Percentiles rank a stretch among this genome's conserved stretches.
phyloP scores from a whole-genome alignment of 2,888 invertebrate genomes.

The Alloplasta piceator region DNA sequence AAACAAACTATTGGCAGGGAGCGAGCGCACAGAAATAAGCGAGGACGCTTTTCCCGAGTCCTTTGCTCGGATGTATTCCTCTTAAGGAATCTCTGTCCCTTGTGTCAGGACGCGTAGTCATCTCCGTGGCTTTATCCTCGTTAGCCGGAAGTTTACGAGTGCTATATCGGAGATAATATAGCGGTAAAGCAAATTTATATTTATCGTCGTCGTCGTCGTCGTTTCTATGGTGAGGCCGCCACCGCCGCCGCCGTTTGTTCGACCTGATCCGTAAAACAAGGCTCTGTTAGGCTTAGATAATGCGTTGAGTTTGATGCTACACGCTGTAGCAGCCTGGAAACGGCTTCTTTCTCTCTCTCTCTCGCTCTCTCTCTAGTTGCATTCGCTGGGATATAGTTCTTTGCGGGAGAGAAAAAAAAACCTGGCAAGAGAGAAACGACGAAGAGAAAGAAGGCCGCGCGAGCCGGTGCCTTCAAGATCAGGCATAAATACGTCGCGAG shows the following conservation, averaged over 20 bases:
- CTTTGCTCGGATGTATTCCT: too few relatives aligned
- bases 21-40: conserved; percentile 2
- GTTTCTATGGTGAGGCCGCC: conserved; percentile 41
- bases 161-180: conserved; percentile 69
- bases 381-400: background rate
- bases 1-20: conserved; percentile 6
- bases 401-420: conserved; percentile 23
- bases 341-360: background rate
- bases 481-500: conserved; percentile 64
- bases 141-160: conserved; percentile 73
- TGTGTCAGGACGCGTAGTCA: too few relatives aligned
- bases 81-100: conserved; percentile 35
- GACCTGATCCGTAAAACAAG: conserved; percentile 35
- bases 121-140: conserved; percentile 64
- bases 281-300: conserved; percentile 45
- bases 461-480: conserved; percentile 42
- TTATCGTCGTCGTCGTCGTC: conserved; percentile 48
- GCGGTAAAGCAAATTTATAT: conserved; percentile 66
- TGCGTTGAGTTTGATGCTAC: conserved; percentile 26
- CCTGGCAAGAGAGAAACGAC: conserved; percentile 1
- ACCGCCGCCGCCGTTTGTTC: conserved; percentile 37
- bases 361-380: background rate
- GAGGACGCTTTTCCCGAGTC: too few relatives aligned
- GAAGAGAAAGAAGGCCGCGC: conserved; percentile 46
- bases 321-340: background rate